phyloP scores from a whole-genome alignment of 2,888 invertebrate genomes.

The Neoascia interrupta region DNA sequence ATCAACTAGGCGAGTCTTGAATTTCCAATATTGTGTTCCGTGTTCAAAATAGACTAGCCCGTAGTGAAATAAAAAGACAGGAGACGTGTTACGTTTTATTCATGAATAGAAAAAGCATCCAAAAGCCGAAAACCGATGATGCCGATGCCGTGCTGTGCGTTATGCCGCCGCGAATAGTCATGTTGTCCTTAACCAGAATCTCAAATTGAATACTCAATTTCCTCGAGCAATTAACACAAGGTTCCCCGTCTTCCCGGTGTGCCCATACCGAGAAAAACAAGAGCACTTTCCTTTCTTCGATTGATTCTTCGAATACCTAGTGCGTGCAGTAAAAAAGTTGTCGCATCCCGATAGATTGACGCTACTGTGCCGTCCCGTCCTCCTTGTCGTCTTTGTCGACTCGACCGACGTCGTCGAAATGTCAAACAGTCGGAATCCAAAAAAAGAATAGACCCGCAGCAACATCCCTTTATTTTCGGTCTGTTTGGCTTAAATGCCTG shows the following conservation, averaged over 20 bases:
- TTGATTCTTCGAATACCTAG: slow-evolving; percentile 29
- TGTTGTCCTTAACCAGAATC: slow-evolving; percentile 47
- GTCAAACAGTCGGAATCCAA: slow-evolving; percentile 58
- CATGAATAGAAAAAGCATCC: slow-evolving; percentile 6
- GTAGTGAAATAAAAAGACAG: neutral
- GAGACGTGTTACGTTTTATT: slow-evolving; percentile 33
- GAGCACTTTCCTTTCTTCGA: slow-evolving; percentile 14
- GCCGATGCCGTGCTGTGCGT: neutral
- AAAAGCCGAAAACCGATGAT: neutral
- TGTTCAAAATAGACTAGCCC: slow-evolving; percentile 39
- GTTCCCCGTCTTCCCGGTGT: neutral
- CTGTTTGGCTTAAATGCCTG: slow-evolving; percentile 57
- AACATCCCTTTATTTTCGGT: slow-evolving; percentile 14
- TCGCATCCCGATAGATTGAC: slow-evolving; percentile 46
- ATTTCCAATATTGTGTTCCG: slow-evolving; percentile 33
- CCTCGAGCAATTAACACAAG: slow-evolving; percentile 52
- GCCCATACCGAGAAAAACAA: slow-evolving; percentile 16
- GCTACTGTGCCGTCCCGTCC: slow-evolving; percentile 26
- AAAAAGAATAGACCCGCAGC: slow-evolving; percentile 14
- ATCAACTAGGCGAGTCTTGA: slow-evolving; percentile 28
- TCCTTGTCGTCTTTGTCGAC: too few species aligned
- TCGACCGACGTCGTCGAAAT: too few species aligned
- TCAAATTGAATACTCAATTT: slow-evolving; percentile 43
- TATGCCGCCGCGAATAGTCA: neutral
- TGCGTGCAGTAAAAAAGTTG: slow-evolving; percentile 22